Evolutionary conservation across 2,113 vertebrate species (phyloP).

Genomic region (Sapayoa aenigma): DNA sequence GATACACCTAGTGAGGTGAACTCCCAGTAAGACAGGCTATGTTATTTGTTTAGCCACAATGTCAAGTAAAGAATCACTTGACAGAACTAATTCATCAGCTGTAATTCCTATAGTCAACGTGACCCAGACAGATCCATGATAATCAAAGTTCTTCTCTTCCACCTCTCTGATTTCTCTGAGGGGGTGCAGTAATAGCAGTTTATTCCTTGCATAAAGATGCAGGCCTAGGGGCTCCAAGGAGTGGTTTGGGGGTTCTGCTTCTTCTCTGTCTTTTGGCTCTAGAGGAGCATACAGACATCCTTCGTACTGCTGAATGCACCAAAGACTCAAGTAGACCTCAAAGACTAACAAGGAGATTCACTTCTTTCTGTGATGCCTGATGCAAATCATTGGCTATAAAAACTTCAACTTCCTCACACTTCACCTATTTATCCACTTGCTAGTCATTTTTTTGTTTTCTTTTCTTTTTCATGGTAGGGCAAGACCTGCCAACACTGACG

Average conservation of each 20-base stretch:
- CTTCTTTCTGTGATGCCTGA: neutral
- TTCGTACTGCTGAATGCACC: neutral
- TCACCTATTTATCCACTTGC: neutral
- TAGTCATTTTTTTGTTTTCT: neutral
- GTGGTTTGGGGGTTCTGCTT: neutral
- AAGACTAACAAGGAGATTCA: neutral
- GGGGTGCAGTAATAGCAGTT: neutral
- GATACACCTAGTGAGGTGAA: neutral
- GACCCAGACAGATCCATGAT: neutral
- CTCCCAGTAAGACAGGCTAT: neutral
- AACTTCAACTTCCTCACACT: neutral
- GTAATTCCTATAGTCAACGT: neutral
- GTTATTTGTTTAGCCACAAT: neutral
- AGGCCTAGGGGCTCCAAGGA: neutral
- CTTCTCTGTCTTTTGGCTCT: neutral
- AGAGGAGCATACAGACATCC: neutral
- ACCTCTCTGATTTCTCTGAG: neutral
- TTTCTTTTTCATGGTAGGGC: neutral
- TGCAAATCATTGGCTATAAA: neutral
- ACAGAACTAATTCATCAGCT: neutral
- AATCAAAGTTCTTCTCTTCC: neutral
- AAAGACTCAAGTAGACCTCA: neutral
- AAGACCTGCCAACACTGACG: neutral
- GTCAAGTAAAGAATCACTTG: neutral
- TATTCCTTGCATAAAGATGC: neutral